These are phyloP conservation scores for Manis javanica DNA, from an alignment of 2,797 vertebrate genomes.

Conservation along the genomic window DNA sequence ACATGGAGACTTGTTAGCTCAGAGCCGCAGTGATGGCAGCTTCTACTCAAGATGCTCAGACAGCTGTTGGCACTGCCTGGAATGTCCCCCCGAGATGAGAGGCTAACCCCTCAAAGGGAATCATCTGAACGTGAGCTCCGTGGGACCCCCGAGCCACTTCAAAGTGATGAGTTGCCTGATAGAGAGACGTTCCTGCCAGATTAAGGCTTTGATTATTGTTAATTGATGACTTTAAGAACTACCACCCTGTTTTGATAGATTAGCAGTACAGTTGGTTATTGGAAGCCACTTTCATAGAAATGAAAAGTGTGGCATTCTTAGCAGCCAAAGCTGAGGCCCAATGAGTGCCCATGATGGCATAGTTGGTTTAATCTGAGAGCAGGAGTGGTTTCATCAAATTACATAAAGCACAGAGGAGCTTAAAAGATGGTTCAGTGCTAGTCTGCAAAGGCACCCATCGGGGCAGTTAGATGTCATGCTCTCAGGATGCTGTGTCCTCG, in stretches of 20 bases:
- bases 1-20: constrained; percentile 5
- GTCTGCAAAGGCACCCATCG: not conserved
- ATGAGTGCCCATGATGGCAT: not conserved
- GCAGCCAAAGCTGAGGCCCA: not conserved
- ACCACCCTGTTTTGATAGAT: constrained; percentile 12
- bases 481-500: not conserved
- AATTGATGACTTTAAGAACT: constrained; percentile 22
- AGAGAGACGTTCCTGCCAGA: constrained; percentile 67
- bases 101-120: constrained; percentile 66
- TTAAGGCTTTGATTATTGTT: not conserved
- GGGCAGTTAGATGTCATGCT: not conserved
- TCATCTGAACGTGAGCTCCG: constrained; percentile 66
- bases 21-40: constrained; percentile 43
- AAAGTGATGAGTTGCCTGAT: constrained; percentile 80
- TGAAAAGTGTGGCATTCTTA: not conserved
- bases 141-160: constrained; percentile 74
- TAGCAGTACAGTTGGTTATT: not conserved
- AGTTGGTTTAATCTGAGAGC: constrained; percentile 26
- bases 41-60: constrained; percentile 47
- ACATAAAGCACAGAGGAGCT: not conserved
- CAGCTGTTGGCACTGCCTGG: not conserved
- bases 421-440: constrained; percentile 33
- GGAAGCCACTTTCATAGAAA: not conserved
- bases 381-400: constrained; percentile 13
- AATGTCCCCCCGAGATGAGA: constrained; percentile 78